A percentile compares a stretch with the other conserved stretches of the same genome.
These are phyloP conservation scores for Guaruba guarouba DNA, from an alignment of 2,113 vertebrate genomes.

Conservation along the genomic window DNA sequence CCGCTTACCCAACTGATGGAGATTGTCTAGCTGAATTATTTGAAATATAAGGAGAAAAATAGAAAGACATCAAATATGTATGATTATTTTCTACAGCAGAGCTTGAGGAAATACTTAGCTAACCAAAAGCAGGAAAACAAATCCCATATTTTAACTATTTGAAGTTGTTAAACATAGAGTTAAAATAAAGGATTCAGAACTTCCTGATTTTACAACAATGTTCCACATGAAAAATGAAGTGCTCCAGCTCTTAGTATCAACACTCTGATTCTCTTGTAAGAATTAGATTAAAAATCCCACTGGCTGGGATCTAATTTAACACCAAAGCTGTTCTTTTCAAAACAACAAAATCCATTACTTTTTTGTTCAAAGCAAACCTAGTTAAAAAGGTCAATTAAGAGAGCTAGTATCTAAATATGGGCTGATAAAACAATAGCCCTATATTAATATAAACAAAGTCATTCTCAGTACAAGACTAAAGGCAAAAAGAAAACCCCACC, in stretches of 20 bases:
- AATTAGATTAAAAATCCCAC: conserved; percentile 8
- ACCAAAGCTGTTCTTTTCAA: background rate
- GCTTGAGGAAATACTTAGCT: background rate
- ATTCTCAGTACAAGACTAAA: background rate
- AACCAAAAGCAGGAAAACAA: background rate
- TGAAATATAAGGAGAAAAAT: conserved; percentile 23
- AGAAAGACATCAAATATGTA: conserved; percentile 10
- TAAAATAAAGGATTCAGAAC: background rate
- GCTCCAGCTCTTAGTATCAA: background rate
- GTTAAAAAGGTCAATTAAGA: conserved; percentile 1
- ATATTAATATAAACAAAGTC: background rate
- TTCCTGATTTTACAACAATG: background rate
- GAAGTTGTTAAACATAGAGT: background rate
- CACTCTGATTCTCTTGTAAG: background rate
- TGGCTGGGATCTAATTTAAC: background rate
- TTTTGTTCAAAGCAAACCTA: background rate
- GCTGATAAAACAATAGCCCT: background rate
- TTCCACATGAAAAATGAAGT: background rate
- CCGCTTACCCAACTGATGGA: background rate
- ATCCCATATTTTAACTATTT: background rate
- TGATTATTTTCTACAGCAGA: background rate
- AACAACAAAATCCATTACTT: background rate
- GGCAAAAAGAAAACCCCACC: background rate
- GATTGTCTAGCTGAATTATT: conserved; percentile 17
- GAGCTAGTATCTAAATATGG: background rate